Base-by-base conservation (phyloP, 2,797 vertebrate species). In the Meda fulgida region DNA sequence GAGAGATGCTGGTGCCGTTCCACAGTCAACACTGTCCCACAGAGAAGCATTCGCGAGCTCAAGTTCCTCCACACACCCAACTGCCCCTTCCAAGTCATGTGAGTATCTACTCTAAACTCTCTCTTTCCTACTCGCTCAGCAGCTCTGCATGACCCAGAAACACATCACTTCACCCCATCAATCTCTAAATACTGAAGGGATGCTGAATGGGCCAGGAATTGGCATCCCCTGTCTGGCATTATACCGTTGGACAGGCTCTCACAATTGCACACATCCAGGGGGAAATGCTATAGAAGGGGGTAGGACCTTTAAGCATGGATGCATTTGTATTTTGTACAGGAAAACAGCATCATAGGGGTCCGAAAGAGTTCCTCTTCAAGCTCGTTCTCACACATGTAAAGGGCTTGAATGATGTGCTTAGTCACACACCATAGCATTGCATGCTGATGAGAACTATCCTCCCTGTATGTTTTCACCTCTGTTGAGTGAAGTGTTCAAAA, bases 11-110 rank as follows among this genome's bases (percentile, higher is more conserved):
- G 94, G 91, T 96, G 96, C 72, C 94, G 94, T 29, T 90, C 93
- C 9, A 94, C 93, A 7, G 89, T 94, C 76, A 95, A 89, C 89
- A 93, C n/a, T 21, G 72, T 96, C 84, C 91, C 94, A 34, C 89
- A 92, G 43, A 58, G 84, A 76, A 91, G 83, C 91, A 95, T 96
- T 84, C 92, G 93, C 53, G 95, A 96, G 89, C 94, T 96, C 70
- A 89, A 91, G 87, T 95, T 96, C 90, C 93, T 96, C 86, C 93
- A 95, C 78, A 94, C 95, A 18, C 96, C 96, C 67, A 96, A 95
- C 93, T 96, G 96, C 89, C 92, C 94, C 87, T 95, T 96, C 92
- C 96, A 96, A 95, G 94, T 96, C 91, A 94, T 96, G 95, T 96
- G 90, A 96, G 95, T 95, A 84, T 87, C 60, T 21, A 29, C 66